Base-by-base conservation (phyloP, 2,113 vertebrate species). In the Telmatochromis brachygnathus region DNA sequence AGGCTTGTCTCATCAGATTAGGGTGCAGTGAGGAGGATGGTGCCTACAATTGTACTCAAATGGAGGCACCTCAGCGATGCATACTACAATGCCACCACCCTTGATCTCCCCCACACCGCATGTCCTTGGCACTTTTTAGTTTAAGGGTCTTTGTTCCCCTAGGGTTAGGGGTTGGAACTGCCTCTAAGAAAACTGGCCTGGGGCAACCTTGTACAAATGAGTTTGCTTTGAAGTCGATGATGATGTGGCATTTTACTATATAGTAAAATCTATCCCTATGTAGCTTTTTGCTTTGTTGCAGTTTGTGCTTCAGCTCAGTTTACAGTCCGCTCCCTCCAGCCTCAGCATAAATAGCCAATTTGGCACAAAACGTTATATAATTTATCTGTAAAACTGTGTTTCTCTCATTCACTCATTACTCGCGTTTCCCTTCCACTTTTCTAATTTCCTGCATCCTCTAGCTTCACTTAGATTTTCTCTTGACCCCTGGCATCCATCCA, bases 1-100 rank as follows among this genome's bases (percentile, higher is more conserved):
- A 97, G 95, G 93, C 95, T 92, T 93, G 97, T 98, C 97, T 94
- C 93, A 93, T 97, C 93, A 39, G 90, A 97, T 98, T 97, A 98
- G 94, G 30, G 92, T 94, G 94, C 93, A 91, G 95, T 96, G 96
- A 97, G 97, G 95, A 96, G 91, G 96, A 96, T 93, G 93, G 96
- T 88, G 88, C 93, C 93, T 90, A 94, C 95, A 83, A 83, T 92
- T 92, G 96, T 95, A 95, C 96, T 97, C 94, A 95, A 87, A 89
- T 96, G 97, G 96, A 97, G 97, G 95, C 95, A 95, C 95, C 96
- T 96, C 95, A 39, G 79, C 97, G 96, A 97, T 96, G 95, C 96
- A 97, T 94, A 95, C 96, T 39, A 23, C 15, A 23, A 96, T 92
- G 68, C 4, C 95, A 96, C 95, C 95, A 96, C 96, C 94, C 53